Conservation (phyloP, 2,797 vertebrate species). For the Cirrhinus mrigala region DNA sequence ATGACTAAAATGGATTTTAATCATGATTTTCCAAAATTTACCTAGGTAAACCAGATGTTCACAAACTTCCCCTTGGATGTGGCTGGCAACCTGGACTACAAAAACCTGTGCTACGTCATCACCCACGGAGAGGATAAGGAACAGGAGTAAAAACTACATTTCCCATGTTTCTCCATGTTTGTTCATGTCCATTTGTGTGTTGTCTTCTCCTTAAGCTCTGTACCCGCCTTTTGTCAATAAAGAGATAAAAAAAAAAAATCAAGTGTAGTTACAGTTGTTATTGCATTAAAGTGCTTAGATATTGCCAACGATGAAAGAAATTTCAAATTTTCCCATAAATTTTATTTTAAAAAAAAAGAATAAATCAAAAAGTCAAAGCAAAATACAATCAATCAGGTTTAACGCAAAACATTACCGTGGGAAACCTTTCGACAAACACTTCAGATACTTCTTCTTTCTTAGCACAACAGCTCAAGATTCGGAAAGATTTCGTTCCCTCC, state of each 20-base stretch:
- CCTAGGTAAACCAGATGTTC: slow-evolving; percentile 86
- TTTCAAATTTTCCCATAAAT: neutral
- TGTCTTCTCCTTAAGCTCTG: slow-evolving; percentile 34
- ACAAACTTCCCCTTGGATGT: slow-evolving; percentile 82
- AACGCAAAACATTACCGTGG: neutral
- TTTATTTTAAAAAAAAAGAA: neutral
- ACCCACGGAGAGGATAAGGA: slow-evolving; percentile 88
- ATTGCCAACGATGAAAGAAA: neutral
- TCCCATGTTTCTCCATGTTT: slow-evolving; percentile 1
- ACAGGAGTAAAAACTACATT: slow-evolving; percentile 67
- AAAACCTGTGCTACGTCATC: slow-evolving; percentile 87
- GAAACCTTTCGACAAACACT: slow-evolving; percentile 13
- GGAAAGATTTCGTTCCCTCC: slow-evolving; percentile 27
- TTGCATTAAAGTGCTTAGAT: neutral
- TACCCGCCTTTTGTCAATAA: slow-evolving; percentile 53
- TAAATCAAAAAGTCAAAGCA: neutral
- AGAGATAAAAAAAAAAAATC: slow-evolving; percentile 37
- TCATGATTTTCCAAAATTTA: slow-evolving; percentile 18
- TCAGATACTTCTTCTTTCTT: slow-evolving; percentile 18
- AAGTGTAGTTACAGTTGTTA: neutral
- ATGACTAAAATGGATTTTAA: neutral
- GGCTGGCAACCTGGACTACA: slow-evolving; percentile 84
- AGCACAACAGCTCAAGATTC: slow-evolving; percentile 26
- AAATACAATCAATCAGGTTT: neutral
- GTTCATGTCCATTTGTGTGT: slow-evolving; percentile 14